Base-by-base conservation (phyloP, 2,113 vertebrate genomes). In the Nothoprocta pentlandii region DNA sequence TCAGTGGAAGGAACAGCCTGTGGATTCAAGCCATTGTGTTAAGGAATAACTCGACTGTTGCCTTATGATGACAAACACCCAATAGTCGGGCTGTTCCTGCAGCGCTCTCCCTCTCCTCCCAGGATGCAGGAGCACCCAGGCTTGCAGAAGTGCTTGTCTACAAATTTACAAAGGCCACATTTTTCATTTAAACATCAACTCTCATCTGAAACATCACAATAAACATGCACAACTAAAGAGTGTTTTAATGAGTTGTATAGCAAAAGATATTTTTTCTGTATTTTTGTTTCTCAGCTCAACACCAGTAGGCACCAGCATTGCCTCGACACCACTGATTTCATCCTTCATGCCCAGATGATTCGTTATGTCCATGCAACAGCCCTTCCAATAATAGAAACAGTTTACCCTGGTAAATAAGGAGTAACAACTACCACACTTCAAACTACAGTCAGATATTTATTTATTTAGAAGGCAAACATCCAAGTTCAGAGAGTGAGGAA, bases 1-100 rank as follows among this genome's bases (percentile, higher is more conserved):
- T 81, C 41, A 42, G 39, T 71, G 67, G 74, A 84, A 88, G 15
- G 20, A 82, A 23, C 36, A 90, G 85, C 76, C 69, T 76, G 58
- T 94, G 58, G 82, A 88, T 84, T 90, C 76, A 78, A 80, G 84
- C 64, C 62, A 30, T 12, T 80, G 73, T 84, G 68, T 62, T 85
- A 92, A 90, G 69, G 58, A 95, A 95, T 77, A 92, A 93, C 84
- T 95, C 21, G 14, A 54, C 51, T 76, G 80, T 30, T 88, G 74
- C 58, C 87, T 86, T 30, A 44, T 10, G 30, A 66, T 81, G 85
- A 94, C 4, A 0, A 92, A 95, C 8, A 54, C 41, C 54, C 80
- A 78, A 14, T 1, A 54, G 14, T 66, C 22, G 42, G 1, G 61
- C 47, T 56, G 58, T 41, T 46, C 76, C 47, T 64, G 64, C 39